Evolutionary conservation across 2,888 invertebrate species (phyloP), one percentile per base, ranked within the genome.

Genomic region (Cerceris ruficornis): DNA sequence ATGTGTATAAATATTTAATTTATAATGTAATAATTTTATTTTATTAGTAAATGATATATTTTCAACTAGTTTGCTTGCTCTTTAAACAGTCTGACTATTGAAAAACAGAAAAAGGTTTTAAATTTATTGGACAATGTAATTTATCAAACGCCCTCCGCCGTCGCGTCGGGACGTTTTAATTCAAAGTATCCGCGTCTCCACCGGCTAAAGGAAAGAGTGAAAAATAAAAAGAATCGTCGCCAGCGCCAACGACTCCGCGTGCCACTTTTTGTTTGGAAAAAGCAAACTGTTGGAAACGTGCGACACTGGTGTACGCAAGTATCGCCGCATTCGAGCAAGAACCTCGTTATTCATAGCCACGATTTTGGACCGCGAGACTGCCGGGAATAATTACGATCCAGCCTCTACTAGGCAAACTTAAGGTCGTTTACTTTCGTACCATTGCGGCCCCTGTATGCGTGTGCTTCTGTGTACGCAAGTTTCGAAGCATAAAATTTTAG

Each of bases 351-450:
- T 75, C 77, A 64, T 69, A 77, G 73, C 42, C 50, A 6, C 39
- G 54, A 61, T 73, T 77, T 69, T 49, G 59, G 62, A 55, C 42
- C 69, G 14, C 55, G 49, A 66, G 64, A 41, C 50, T 42, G 62
- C 50, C 17, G 57, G 9, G 62, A 46, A 17, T 59, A 76, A 79
- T 79, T 76, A 66, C 65, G 49, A 64, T 79, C 69, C 71, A 65
- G 61, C 42, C 15, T 49, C 49, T 15, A 73, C 60, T 42, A 46
- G 41, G 57, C 61, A 54, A 50, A 68, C 59, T 11, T 75, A 69
- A 73, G 64, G 73, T 76, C 79, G 69, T 82, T 82, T 81, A 74
- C 79, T 76, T 72, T 76, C 64, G 69, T 62, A 42, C 43, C 67
- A 28, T 54, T 57, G 52, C 57, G 54, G 39, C 54, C 17, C 49